Conservation (phyloP, 2,113 vertebrate species). For the Syngnathoides biaculeatus region DNA sequence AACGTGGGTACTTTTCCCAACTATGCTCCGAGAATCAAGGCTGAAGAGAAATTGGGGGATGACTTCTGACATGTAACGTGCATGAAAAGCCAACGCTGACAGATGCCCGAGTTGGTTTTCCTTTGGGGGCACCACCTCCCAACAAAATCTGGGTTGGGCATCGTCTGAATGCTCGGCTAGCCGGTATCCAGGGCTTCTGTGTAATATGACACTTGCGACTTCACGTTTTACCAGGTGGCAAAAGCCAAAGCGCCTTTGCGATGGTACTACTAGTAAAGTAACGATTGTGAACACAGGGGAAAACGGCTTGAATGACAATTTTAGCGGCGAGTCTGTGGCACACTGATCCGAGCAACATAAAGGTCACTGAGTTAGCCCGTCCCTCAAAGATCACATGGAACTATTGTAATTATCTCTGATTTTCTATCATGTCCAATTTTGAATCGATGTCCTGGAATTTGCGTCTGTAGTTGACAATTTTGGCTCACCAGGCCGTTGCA, state of each 20-base stretch:
- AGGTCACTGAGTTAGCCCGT: too few species aligned
- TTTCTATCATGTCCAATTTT: too few species aligned
- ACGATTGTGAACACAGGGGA: not conserved
- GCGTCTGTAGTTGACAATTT: not conserved
- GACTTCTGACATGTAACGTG: slow-evolving; percentile 1
- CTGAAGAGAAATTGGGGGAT: slow-evolving; percentile 2
- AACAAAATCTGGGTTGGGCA: slow-evolving; percentile 45
- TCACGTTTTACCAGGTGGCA: not conserved
- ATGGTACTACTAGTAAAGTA: not conserved
- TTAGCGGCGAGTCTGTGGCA: too few species aligned
- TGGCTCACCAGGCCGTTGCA: slow-evolving; percentile 95
- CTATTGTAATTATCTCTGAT: too few species aligned
- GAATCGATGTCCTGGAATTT: too few species aligned
- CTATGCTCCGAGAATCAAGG: too few species aligned
- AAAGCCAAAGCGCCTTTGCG: not conserved
- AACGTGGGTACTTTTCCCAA: too few species aligned
- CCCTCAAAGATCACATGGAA: too few species aligned
- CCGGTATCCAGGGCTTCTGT: slow-evolving; percentile 11
- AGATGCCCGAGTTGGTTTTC: slow-evolving; percentile 22
- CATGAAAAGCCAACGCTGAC: slow-evolving; percentile 14
- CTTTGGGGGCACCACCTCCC: slow-evolving; percentile 25
- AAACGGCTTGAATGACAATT: too few species aligned
- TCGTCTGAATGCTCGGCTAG: slow-evolving; percentile 31
- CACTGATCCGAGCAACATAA: too few species aligned
- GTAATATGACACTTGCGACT: not conserved